Evolutionary conservation across 2,888 invertebrate species (phyloP).

Genomic region (Mantis religiosa): DNA sequence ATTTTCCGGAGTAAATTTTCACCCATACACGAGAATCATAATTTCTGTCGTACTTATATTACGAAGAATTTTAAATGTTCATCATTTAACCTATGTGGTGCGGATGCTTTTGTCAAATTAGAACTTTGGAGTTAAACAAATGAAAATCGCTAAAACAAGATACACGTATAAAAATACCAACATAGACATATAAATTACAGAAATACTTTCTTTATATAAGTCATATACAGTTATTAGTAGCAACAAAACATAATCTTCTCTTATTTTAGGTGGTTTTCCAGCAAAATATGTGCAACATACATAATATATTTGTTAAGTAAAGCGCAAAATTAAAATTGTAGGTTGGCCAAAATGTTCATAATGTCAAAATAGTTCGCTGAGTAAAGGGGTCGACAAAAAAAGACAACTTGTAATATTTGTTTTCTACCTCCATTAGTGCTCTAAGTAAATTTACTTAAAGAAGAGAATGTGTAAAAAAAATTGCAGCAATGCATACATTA

Average conservation of each 20-base stretch:
- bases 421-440: not conserved
- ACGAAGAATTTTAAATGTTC: not conserved
- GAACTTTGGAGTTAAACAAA: not conserved
- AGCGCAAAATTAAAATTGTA: not conserved
- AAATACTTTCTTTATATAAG: not conserved
- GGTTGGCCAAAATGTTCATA: not conserved
- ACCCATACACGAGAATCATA: not conserved
- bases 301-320: too few species aligned
- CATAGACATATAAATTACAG: not conserved
- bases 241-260: not conserved
- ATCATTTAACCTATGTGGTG: not conserved
- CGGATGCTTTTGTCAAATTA: not conserved
- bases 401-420: slow-evolving; percentile 12
- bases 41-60: not conserved
- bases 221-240: not conserved
- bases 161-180: not conserved
- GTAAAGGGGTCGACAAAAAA: slow-evolving; percentile 18
- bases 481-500: not conserved
- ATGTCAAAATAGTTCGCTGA: slow-evolving; percentile 9
- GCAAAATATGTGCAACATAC: too few species aligned
- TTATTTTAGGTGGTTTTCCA: not conserved
- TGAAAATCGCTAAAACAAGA: not conserved
- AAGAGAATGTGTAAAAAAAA: not conserved
- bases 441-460: not conserved
- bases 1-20: too few species aligned